Evolutionary conservation across 2,113 vertebrate species (phyloP), one percentile per base, ranked within the genome.

Genomic region (Pituophis catenifer): DNA sequence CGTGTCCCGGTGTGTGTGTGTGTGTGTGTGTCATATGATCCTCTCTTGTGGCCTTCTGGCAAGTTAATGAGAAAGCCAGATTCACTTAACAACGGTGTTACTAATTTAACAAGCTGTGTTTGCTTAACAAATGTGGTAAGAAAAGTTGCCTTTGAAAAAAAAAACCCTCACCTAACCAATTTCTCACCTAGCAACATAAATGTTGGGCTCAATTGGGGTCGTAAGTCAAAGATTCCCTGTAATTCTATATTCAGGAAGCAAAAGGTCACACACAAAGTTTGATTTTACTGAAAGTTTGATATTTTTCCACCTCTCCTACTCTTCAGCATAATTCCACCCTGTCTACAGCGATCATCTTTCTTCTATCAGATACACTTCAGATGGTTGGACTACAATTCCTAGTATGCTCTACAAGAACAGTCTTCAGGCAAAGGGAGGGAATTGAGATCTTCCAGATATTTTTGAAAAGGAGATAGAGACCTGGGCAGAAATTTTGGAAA

Each of bases 221-320:
- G 3, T 29, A 65, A 29, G 26, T 62, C 1, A 10, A 62, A 26
- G 26, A 29, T 4, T 65, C 29, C 59, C 59, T 11, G 3, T 3
- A 91, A 89, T 94, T 92, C 94, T 21, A 11, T 17, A 91, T 93
- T 94, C 94, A 92, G 93, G 96, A 96, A 11, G 93, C 86, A 94
- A 96, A 96, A 95, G 95, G 94, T 94, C 86, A 85, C 90, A 38
- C 10, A 92, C 93, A 7, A 88, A 24, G 88, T 87, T 91, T 62
- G 65, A 19, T 89, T 58, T 54, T 92, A 87, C 13, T 91, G 24
- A 86, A 95, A 58, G 94, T 94, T 81, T 15, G 88, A 33, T 75
- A 17, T 90, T 94, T 93, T 92, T 93, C 89, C 94, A 94, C 89
- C 59, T 88, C 70, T 33, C 65, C 29, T 15, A n/a, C 29, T 70